Percentiles rank a stretch among this genome's conserved stretches.
phyloP scores from a whole-genome alignment of 2,113 vertebrate species.

The Rhombomys opimus region DNA sequence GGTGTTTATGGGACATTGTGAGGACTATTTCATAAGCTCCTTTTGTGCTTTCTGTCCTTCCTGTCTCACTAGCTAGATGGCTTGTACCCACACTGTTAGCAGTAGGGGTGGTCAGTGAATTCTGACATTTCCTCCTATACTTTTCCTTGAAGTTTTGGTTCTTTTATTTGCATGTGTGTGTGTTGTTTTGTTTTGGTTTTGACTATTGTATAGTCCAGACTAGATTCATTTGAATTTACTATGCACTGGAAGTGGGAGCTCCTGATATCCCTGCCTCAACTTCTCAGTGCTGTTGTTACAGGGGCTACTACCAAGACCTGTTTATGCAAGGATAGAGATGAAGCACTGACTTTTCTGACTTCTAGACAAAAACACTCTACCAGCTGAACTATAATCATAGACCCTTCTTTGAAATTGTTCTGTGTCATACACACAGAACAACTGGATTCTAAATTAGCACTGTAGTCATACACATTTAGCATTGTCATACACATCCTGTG shows the following conservation, averaged over 20 bases:
- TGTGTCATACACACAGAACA: background rate
- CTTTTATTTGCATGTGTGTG: background rate
- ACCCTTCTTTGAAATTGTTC: background rate
- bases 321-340: background rate
- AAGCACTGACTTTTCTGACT: background rate
- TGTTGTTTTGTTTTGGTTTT: background rate
- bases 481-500: too few relatives aligned
- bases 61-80: constrained; percentile 22
- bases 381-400: accelerated
- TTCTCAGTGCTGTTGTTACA: background rate
- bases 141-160: background rate
- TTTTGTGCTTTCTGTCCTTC: constrained; percentile 14
- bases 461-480: too few relatives aligned
- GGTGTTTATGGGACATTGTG: background rate
- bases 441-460: background rate
- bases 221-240: background rate
- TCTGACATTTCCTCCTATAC: background rate
- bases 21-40: background rate
- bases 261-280: background rate
- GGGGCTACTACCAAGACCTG: background rate
- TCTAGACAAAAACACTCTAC: background rate
- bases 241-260: background rate
- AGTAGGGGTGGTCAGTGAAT: background rate
- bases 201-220: background rate
- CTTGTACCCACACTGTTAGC: background rate